A percentile compares a stretch with the other conserved stretches of the same genome.
Evolutionary conservation across 2,113 vertebrate species (phyloP).

Genomic region (Stigmatopora nigra): DNA sequence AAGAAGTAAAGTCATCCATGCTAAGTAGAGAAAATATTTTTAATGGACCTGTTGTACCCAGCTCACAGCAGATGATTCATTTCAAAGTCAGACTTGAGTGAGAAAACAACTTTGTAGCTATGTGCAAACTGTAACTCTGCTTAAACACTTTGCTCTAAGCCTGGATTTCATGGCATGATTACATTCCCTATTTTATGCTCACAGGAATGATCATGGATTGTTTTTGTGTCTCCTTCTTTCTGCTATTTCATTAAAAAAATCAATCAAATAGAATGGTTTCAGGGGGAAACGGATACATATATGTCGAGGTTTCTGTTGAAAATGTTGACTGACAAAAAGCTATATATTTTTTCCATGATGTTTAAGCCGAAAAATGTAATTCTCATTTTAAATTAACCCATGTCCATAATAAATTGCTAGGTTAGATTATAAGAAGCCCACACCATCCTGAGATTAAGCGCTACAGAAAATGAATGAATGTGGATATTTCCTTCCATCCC

Average conservation of each 20-base stretch:
- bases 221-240: neutral
- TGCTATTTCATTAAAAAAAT: slow-evolving; percentile 4
- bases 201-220: neutral
- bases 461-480: too few species aligned
- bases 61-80: slow-evolving; percentile 1
- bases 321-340: slow-evolving; percentile 15
- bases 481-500: neutral
- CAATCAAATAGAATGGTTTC: neutral
- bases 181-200: neutral
- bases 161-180: neutral
- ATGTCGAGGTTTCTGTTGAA: slow-evolving; percentile 7
- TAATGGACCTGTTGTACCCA: slow-evolving; percentile 2
- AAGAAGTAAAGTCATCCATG: slow-evolving; percentile 7
- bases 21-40: slow-evolving; percentile 16
- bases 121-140: slow-evolving; percentile 2
- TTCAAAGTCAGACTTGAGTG: slow-evolving; percentile 1
- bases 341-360: neutral
- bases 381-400: too few species aligned
- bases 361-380: too few species aligned
- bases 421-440: too few species aligned
- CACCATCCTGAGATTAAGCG: too few species aligned
- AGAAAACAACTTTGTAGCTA: slow-evolving; percentile 1
- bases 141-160: neutral
- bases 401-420: too few species aligned
- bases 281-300: neutral